Base-by-base conservation (phyloP, 2,113 vertebrate genomes). In the Anoura caudifer region DNA sequence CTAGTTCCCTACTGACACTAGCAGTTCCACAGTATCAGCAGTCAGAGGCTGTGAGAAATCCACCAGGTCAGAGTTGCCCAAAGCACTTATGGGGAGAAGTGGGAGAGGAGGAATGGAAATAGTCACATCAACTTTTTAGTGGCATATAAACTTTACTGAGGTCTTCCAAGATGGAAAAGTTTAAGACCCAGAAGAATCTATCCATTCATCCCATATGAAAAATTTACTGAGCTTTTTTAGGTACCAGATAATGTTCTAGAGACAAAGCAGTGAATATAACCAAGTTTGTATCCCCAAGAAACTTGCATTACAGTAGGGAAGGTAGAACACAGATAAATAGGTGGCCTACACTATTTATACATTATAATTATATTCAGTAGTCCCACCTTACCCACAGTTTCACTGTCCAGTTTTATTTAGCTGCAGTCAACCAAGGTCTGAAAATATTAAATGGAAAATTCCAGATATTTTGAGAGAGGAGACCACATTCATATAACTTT, bases 171-270 rank as follows among this genome's bases (percentile, higher is more conserved):
- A 54, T 65, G 31, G 43, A 81, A 65, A 41, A 12, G 7, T 12
- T 86, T 72, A 84, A 92, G 41, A 63, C 75, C 59, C 41, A 90
- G 36, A 79, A 61, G 61, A 54, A 59, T 33, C 70, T 54, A n/a
- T 52, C 16, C 69, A 69, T 52, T 92, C 47, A 65, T 33, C 65
- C 9, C 15, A 76, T 47, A 52, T 43, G 17, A 47, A 65, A 70
- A 24, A 69, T 14, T 8, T 33, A 65, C 15, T 77, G 47, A 76
- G 3, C n/a, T 24, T 36, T 69, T 70, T 70, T 36, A 59, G 20
- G 26, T 69, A 28, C 16, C 41, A 77, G 43, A 52, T 82, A 82
- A 67, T 26, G 3, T 82, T 73, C 43, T 73, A 54, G 54, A 61
- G 36, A 91, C 7, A 81, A 5, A 72, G 26, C 7, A 65, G 54